Evolutionary conservation across 2,797 vertebrate genomes (phyloP).

Genomic region (Tadarida brasiliensis): DNA sequence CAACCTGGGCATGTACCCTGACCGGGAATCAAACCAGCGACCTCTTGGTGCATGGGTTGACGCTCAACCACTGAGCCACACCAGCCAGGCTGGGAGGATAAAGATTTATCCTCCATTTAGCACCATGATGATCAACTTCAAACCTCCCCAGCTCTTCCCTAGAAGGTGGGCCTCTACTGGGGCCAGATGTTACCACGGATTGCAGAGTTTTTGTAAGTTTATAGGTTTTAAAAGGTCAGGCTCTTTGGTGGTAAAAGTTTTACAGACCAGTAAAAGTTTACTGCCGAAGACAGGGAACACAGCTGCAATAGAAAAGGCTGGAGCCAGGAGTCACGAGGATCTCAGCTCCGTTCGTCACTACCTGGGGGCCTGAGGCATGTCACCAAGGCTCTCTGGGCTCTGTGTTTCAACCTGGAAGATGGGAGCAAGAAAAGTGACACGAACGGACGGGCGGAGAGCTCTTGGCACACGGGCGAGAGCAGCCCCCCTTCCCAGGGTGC

Average conservation of each 20-base stretch:
- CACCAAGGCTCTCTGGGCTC: background rate
- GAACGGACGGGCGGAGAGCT: background rate
- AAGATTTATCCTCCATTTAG: background rate
- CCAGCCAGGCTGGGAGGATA: background rate
- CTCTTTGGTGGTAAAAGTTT: conserved; percentile 71
- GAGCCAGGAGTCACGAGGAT: background rate
- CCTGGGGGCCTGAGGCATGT: background rate
- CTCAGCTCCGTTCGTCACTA: fast-evolving
- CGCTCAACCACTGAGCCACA: too few species aligned
- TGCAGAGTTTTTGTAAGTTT: conserved; percentile 51
- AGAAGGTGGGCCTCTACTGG: background rate
- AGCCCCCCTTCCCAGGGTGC: background rate
- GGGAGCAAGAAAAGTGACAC: background rate
- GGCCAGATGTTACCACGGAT: background rate
- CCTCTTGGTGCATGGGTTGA: too few species aligned
- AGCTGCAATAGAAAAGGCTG: background rate
- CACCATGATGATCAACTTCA: background rate
- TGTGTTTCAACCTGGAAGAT: background rate
- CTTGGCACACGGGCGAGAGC: fast-evolving
- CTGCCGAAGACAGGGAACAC: conserved; percentile 6
- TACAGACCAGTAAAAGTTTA: conserved; percentile 78
- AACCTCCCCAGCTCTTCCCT: background rate
- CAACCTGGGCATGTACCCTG: too few species aligned
- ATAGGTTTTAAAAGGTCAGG: conserved; percentile 72
- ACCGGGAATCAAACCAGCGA: too few species aligned